Conservation (phyloP, 92 coral and sea anemone species). For the Actinernus sp. region DNA sequence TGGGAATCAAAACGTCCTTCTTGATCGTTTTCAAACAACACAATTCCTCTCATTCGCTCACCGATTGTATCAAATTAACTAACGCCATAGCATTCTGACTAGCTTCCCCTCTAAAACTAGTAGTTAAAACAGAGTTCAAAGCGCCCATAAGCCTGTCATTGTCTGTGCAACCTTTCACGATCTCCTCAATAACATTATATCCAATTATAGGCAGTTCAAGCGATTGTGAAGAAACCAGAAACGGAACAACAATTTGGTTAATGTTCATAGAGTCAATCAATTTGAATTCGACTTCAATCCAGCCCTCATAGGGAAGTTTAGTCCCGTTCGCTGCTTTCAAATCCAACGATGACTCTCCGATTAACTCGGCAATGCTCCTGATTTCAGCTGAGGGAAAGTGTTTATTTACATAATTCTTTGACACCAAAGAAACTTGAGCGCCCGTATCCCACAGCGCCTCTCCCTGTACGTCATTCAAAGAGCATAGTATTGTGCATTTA, state of each 20-base stretch:
- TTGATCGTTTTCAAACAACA: constrained; percentile 21
- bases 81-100: constrained; percentile 47
- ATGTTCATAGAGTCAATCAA: constrained; percentile 8
- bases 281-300: constrained; percentile 48
- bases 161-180: constrained; percentile 5
- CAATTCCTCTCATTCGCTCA: constrained; percentile 19
- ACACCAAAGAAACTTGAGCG: constrained; percentile 71
- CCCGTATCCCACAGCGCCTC: constrained; percentile 71
- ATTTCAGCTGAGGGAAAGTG: constrained; percentile 46
- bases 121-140: constrained; percentile 5
- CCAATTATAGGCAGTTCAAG: constrained; percentile 42
- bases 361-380: constrained; percentile 31
- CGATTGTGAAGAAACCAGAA: constrained; percentile 18
- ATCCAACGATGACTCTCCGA: constrained; percentile 26
- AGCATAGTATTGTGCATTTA: constrained; percentile 56
- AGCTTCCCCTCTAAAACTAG: constrained; percentile 27
- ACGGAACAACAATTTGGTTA: constrained; percentile 6
- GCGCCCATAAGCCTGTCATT: neutral
- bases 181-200: constrained; percentile 55
- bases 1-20: constrained; percentile 46
- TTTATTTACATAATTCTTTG: constrained; percentile 32
- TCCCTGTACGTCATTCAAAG: constrained; percentile 13
- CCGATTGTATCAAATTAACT: constrained; percentile 49
- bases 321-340: constrained; percentile 57
- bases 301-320: constrained; percentile 47